phyloP scores from a whole-genome alignment of 2,113 vertebrate species.

The Sylvietta virens region DNA sequence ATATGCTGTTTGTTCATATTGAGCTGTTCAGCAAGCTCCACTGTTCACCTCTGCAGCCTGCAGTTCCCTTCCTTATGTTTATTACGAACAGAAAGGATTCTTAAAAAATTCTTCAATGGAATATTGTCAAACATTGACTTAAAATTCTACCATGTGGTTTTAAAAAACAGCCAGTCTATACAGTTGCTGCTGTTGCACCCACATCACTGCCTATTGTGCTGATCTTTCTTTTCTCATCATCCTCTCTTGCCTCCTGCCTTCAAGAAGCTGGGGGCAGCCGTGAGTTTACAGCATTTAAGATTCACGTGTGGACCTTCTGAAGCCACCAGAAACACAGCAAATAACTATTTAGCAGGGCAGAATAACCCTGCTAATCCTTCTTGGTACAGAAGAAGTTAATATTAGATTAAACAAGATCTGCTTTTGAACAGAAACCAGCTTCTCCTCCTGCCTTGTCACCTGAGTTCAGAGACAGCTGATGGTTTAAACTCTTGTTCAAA shows the following conservation, averaged over 20 bases:
- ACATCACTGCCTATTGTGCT: background rate
- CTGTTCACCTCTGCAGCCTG: background rate
- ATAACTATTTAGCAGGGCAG: background rate
- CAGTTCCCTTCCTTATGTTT: background rate
- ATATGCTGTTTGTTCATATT: background rate
- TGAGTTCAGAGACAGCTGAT: background rate
- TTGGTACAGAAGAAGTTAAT: background rate
- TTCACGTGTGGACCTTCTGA: background rate
- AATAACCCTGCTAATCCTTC: background rate
- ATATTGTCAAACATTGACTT: background rate
- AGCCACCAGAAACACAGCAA: background rate
- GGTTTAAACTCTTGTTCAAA: background rate
- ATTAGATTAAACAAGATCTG: background rate
- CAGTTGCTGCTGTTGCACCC: background rate
- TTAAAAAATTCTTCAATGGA: background rate
- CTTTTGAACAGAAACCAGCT: background rate
- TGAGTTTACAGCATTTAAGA: background rate
- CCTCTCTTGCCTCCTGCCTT: background rate
- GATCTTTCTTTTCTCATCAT: background rate
- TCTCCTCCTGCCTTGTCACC: background rate
- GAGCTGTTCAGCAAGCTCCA: background rate
- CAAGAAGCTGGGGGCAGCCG: background rate
- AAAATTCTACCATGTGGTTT: background rate
- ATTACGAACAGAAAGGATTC: background rate
- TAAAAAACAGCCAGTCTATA: background rate